Evolutionary conservation across 1,140 invertebrate genomes (phyloP), one percentile per base, ranked within the genome.

Genomic region (Drosophila pachea): DNA sequence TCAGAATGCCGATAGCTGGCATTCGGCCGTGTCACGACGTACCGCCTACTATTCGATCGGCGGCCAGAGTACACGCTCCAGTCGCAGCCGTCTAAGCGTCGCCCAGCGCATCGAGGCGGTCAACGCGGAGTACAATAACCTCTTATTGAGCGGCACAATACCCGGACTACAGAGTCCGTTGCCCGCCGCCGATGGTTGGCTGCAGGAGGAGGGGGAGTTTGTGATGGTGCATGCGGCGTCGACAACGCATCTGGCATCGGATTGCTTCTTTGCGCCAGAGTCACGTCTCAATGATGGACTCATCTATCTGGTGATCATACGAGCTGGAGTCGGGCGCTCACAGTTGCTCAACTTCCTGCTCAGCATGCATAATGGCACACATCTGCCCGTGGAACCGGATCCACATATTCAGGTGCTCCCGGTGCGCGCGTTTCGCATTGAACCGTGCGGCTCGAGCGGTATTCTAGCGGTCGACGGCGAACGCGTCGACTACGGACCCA

Each of bases 391-490:
- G 89, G 92, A 8, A 90, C 55, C 61, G 22, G 90, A 89, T 70
- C 89, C 91, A 14, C 90, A 90, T 60, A 90, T 92, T 14, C 90
- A 95, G 78, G 93, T 97, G 90, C 91, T 98, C 50, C 94, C 96
- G 0, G 95, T 97, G 0, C 92, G 92, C 62, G 97, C 96, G 0
- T 98, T 98, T 89, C 92, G 97, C 47, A 93, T 99, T 75, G 96
- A 97, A 77, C 97, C 97, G 0, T 83, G 90, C 2, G 91, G 91
- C n/a, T 74, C 76, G 42, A 79, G 78, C 22, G 96, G 96, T 2
- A 93, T 95, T 68, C 91, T 99, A 11, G 96, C 95, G 3, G 94
- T 98, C 1, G 97, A 98, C 89, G 97, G 97, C 5, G 97, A 99
- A 86, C 91, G 93, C 16, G 93, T 98, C 2, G 94, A 95, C 29